Conservation (phyloP, 2,113 vertebrate species). For the Sturnira hondurensis region DNA sequence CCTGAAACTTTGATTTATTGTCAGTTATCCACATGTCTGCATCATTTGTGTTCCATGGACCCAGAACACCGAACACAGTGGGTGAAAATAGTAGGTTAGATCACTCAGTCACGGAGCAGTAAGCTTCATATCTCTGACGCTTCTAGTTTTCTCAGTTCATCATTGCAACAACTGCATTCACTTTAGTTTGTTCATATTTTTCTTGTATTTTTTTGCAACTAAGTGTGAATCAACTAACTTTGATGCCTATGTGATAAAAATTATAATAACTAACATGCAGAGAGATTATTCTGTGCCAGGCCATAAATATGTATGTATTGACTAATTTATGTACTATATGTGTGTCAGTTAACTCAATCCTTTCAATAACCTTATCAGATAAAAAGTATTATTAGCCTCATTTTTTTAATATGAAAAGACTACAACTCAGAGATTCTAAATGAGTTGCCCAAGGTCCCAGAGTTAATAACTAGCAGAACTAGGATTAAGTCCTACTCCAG, state of each 20-base stretch:
- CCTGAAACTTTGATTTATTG: background rate
- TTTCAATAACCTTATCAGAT: background rate
- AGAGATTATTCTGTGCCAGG: background rate
- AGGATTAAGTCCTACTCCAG: background rate
- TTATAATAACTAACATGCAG: background rate
- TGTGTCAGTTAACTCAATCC: background rate
- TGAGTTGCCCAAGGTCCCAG: background rate
- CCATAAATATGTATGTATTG: background rate
- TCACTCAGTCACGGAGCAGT: background rate
- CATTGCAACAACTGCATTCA: background rate
- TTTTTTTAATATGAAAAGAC: constrained; percentile 4
- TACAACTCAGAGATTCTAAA: background rate
- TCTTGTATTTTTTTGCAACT: background rate
- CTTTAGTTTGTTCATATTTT: background rate
- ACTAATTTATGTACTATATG: background rate
- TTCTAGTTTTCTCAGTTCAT: background rate
- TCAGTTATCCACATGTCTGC: background rate
- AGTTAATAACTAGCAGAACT: background rate
- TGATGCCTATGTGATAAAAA: background rate
- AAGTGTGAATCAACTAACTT: background rate
- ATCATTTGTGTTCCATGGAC: background rate
- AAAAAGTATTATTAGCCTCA: background rate
- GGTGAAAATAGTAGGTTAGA: background rate
- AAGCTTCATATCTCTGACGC: background rate
- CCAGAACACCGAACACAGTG: background rate